A percentile compares a stretch with the other conserved stretches of the same genome.
Evolutionary conservation across 2,888 invertebrate genomes (phyloP).

Genomic region (Eucriotettix oculatus): DNA sequence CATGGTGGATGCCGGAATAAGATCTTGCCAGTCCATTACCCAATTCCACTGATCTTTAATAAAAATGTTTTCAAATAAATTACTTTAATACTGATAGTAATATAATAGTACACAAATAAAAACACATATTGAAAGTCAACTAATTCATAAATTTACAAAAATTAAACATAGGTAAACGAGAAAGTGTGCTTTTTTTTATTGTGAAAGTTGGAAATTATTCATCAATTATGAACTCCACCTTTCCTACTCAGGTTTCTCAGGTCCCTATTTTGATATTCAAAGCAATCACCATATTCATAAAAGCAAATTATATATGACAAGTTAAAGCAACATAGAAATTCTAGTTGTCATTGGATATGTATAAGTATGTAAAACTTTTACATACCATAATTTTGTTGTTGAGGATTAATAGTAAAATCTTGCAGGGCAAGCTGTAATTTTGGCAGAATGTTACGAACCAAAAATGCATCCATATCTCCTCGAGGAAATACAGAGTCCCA

Average conservation of each 20-base stretch:
- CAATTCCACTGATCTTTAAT: slow-evolving; percentile 74
- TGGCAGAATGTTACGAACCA: slow-evolving; percentile 75
- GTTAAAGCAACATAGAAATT: not conserved
- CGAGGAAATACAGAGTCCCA: slow-evolving; percentile 69
- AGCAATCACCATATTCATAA: no score
- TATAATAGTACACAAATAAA: no score
- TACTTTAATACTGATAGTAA: no score
- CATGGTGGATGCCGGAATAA: slow-evolving; percentile 62
- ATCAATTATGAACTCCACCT: no score
- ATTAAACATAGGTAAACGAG: no score
- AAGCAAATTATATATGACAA: not conserved
- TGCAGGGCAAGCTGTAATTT: slow-evolving; percentile 52
- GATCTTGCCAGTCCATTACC: slow-evolving; percentile 85
- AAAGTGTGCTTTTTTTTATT: no score
- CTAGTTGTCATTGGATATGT: not conserved
- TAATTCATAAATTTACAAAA: no score
- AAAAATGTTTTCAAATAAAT: no score
- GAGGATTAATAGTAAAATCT: slow-evolving; percentile 51
- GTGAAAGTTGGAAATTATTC: no score
- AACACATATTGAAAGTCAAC: no score
- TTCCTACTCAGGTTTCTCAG: no score
- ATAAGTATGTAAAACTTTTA: not conserved
- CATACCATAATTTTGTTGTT: slow-evolving; percentile 49
- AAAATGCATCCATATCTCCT: slow-evolving; percentile 61
- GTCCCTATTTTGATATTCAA: no score